Base-by-base conservation (phyloP, 2,113 vertebrate genomes). In the Castor canadensis region DNA sequence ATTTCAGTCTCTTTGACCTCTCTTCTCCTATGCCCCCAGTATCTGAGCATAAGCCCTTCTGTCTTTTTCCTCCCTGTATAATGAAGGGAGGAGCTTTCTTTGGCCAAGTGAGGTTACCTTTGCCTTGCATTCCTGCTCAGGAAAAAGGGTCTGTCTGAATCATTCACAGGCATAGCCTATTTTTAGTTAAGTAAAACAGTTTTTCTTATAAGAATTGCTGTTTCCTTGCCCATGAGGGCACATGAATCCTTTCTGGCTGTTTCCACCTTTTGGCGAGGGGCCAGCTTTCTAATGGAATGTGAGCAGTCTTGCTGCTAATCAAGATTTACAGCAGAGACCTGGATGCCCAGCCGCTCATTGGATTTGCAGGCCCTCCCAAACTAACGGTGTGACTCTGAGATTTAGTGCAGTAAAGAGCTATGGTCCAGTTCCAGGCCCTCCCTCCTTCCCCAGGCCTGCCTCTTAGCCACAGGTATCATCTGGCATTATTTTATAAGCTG, bases 211-310 rank as follows among this genome's bases (percentile, higher is more conserved):
- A 64, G 52, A 66, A 87, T 71, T 16, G 67, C 89, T 96, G 49
- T 94, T 72, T 73, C 52, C 0, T 0, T 54, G 73, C 45, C 73
- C 35, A 8, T 0, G 24, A 35, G 2, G 9, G 69, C 71, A 10
- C 72, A 20, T 17, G 77, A 49, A 60, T 79, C 87, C 89, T 81
- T 89, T 66, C 84, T 93, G 85, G 91, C 85, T 58, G 72, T 56
- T 72, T 67, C 30, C 4, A 38, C 16, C 93, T 86, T 94, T 96
- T 77, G 96, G 96, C 84, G 26, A 81, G 87, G 26, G 30, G 93
- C 96, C 95, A 64, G 67, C 43, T 94, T 73, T 79, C 73, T 93
- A 73, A 87, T 91, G 89, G 89, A 92, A 94, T 84, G 72, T 43
- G 30, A 81, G 47, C 58, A 38, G 64, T 49, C 88, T 69, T 67